A percentile compares a stretch with the other conserved stretches of the same genome.
These are phyloP conservation scores for Anableps anableps DNA, from an alignment of 2,797 vertebrate genomes.

Conservation along the genomic window DNA sequence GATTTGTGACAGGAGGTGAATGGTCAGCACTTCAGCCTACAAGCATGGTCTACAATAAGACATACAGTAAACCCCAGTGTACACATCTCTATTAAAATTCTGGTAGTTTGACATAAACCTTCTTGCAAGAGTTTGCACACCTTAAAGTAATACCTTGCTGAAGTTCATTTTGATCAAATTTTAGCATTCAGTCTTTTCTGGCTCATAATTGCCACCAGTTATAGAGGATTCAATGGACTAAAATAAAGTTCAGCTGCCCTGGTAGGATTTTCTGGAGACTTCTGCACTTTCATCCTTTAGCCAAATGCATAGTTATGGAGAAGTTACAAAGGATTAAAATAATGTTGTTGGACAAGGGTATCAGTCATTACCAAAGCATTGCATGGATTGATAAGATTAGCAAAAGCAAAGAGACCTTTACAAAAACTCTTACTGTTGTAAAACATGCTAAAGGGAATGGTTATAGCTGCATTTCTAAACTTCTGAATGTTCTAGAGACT, in stretches of 20 bases:
- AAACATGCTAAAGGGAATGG: neutral
- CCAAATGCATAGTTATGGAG: neutral
- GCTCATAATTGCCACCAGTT: neutral
- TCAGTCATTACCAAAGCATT: neutral
- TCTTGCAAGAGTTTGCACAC: neutral
- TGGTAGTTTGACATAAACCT: neutral
- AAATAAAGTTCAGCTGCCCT: neutral
- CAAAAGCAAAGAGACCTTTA: neutral
- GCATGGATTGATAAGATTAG: neutral
- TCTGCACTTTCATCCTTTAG: neutral
- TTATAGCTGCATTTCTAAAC: neutral
- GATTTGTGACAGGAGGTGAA: conserved; percentile 21
- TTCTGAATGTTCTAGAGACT: neutral
- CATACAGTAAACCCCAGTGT: neutral
- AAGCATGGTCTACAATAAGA: conserved; percentile 10
- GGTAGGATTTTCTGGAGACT: too few relatives aligned
- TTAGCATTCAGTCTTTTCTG: neutral
- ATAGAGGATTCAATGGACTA: neutral
- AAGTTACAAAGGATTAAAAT: neutral
- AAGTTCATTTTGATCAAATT: neutral
- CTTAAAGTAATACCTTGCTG: neutral
- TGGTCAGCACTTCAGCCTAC: conserved; percentile 9
- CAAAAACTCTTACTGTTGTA: neutral
- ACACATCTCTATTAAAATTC: neutral
- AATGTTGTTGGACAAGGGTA: neutral